These are phyloP conservation scores for Potorous gilbertii DNA, from an alignment of 2,797 vertebrate genomes.

Conservation along the genomic window DNA sequence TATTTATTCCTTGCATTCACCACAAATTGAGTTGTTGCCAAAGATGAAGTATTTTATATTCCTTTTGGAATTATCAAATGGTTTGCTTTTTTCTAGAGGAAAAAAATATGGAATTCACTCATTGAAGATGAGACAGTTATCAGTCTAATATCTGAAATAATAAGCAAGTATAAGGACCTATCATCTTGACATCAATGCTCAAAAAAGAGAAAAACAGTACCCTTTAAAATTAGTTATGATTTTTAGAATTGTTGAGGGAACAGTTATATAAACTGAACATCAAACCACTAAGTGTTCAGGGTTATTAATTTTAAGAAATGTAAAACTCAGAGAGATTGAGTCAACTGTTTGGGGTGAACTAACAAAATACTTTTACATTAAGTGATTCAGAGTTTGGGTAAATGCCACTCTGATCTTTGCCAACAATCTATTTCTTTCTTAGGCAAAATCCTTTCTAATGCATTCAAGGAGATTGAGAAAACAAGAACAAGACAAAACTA, in stretches of 20 bases:
- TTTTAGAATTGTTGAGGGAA: not conserved
- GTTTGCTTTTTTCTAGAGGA: not conserved
- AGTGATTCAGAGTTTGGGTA: not conserved
- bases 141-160: fast-evolving
- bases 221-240: not conserved
- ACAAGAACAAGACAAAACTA: not conserved
- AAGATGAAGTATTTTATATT: not conserved
- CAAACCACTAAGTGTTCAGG: not conserved
- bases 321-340: not conserved
- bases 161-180: not conserved
- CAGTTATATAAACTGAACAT: fast-evolving
- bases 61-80: not conserved
- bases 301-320: not conserved
- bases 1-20: fast-evolving
- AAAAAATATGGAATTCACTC: not conserved
- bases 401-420: fast-evolving
- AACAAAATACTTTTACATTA: not conserved
- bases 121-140: not conserved
- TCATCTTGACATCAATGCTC: not conserved
- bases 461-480: not conserved
- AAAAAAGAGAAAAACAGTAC: not conserved
- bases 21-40: not conserved
- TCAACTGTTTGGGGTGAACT: not conserved
- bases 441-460: not conserved
- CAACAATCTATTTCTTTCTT: not conserved